phyloP scores from a whole-genome alignment of 2,113 vertebrate genomes.

The Pelodiscus sinensis region DNA sequence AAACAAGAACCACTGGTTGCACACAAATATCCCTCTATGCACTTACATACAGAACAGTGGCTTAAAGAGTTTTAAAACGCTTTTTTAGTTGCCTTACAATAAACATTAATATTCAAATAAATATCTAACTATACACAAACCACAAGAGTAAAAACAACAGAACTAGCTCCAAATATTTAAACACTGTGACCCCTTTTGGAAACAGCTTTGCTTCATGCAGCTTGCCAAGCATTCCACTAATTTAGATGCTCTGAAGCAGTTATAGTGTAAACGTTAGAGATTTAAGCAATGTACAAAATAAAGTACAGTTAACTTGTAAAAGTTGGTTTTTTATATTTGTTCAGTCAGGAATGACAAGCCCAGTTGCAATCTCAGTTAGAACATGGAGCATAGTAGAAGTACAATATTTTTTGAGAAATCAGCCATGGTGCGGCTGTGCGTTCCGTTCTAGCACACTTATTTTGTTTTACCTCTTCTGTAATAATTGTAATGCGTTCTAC shows the following conservation, averaged over 20 bases:
- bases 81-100: slow-evolving; percentile 40
- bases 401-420: neutral
- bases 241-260: slow-evolving; percentile 7
- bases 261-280: neutral
- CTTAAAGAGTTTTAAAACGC: slow-evolving; percentile 1
- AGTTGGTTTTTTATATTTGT: neutral
- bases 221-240: slow-evolving; percentile 32
- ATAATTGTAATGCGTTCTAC: neutral
- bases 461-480: neutral
- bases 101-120: slow-evolving; percentile 57
- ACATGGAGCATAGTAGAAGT: neutral
- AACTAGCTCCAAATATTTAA: slow-evolving; percentile 55
- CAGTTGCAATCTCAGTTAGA: neutral
- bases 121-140: slow-evolving; percentile 25
- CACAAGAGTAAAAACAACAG: slow-evolving; percentile 24
- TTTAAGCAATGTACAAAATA: slow-evolving; percentile 11
- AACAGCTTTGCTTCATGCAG: slow-evolving; percentile 29
- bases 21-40: slow-evolving; percentile 22
- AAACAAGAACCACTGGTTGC: neutral
- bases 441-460: accelerated
- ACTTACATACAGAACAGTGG: slow-evolving; percentile 30
- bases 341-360: neutral
- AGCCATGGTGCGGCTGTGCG: accelerated
- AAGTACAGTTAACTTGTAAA: neutral
- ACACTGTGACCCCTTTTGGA: slow-evolving; percentile 65